Base-by-base conservation (phyloP, 2,888 invertebrate species). In the Clostera curtula region DNA sequence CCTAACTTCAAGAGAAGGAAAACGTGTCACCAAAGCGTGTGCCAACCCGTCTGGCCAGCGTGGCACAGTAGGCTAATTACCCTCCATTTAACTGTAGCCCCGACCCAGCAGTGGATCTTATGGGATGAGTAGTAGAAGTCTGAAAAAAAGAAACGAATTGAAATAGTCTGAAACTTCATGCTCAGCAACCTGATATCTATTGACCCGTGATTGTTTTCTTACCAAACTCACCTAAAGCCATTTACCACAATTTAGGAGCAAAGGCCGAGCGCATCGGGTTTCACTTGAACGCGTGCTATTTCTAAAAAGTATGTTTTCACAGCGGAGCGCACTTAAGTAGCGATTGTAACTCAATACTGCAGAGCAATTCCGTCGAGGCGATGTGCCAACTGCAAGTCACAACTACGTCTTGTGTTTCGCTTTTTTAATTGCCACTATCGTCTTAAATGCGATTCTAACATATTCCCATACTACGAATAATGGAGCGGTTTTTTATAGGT, bases 301-400 rank as follows among this genome's bases (percentile, higher is more conserved):
- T 82, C 76, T 70, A 79, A 82, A 80, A 73, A 71, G 72, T 70
- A 63, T 83, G 79, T 83, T 82, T 79, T 82, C 67, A 54, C 72
- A 80, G 60, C 70, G 44, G 69, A 72, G 69, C 71, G 73, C 76
- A 58, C 74, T 79, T 80, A 79, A 73, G 73, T 66, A 68, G 63
- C 61, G 60, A 68, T 68, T 52, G 82, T 67, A 80, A 82, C 58
- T 53, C 47, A 56, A 82, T 56, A 68, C 63, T 47, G 34, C 33
- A 30, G 56, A 49, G 61, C 61, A 65, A 73, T 67, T 72, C 55
- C 46, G 63, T 47, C 57, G 59, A 71, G 71, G 79, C 73, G 57
- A 45, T 44, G 56, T 70, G 80, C 77, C 80, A 79, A 73, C 62
- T 63, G 49, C n/a, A n/a, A n/a, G n/a, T n/a, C n/a, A n/a, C n/a